A percentile compares a stretch with the other conserved stretches of the same genome.
Evolutionary conservation across 1,140 invertebrate genomes (phyloP).

Genomic region (Holotrichia oblita): DNA sequence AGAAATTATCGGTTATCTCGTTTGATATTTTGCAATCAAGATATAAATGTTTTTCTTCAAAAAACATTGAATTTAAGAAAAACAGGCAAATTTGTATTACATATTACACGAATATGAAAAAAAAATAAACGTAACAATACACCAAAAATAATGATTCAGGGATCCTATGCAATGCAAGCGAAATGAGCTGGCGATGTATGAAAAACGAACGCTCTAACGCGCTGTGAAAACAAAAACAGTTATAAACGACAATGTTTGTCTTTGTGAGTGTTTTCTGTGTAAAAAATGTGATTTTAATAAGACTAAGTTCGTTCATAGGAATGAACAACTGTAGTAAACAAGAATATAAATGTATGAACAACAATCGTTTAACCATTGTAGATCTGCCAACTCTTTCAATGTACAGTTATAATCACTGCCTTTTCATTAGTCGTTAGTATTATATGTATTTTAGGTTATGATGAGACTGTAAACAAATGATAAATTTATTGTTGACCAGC

Average conservation of each 20-base stretch:
- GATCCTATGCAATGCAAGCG: slow-evolving; percentile 58
- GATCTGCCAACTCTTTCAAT: slow-evolving; percentile 52
- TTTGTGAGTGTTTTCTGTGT: slow-evolving; percentile 33
- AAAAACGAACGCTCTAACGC: slow-evolving; percentile 48
- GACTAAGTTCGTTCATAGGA: neutral
- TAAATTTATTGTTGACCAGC: slow-evolving; percentile 37
- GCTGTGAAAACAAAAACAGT: slow-evolving; percentile 46
- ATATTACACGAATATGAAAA: slow-evolving; percentile 37
- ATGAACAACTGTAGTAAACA: slow-evolving; percentile 43
- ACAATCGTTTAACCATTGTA: slow-evolving; percentile 50
- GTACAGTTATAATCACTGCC: slow-evolving; percentile 48
- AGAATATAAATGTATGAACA: slow-evolving; percentile 38
- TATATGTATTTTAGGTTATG: slow-evolving; percentile 41
- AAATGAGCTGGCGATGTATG: slow-evolving; percentile 42
- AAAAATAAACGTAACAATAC: slow-evolving; percentile 49
- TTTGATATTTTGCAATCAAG: slow-evolving; percentile 42
- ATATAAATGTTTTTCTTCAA: neutral
- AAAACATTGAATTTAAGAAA: neutral
- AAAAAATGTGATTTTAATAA: slow-evolving; percentile 32
- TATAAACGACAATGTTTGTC: slow-evolving; percentile 14
- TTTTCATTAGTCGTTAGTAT: slow-evolving; percentile 44
- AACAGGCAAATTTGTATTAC: slow-evolving; percentile 4
- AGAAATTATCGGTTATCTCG: slow-evolving; percentile 43
- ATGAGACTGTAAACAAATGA: slow-evolving; percentile 37
- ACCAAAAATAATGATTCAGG: slow-evolving; percentile 60